These are phyloP conservation scores for Microcebus ravelobensis DNA, from an alignment of 2,113 vertebrate genomes.

Conservation along the genomic window DNA sequence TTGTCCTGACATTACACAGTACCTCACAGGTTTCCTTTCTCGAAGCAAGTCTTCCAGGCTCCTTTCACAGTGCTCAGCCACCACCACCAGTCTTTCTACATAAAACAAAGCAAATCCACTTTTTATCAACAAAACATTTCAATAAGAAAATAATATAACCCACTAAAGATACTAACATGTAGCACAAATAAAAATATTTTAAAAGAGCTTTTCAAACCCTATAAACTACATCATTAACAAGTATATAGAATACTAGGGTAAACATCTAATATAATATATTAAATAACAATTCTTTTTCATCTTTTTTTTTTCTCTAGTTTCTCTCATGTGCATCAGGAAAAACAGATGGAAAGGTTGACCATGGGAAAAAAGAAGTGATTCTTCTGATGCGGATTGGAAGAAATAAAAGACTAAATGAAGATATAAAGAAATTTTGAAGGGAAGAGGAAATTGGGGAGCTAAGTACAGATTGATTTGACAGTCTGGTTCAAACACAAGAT, in stretches of 20 bases:
- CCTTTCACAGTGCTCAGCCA: slow-evolving; percentile 94
- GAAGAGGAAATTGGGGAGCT: not conserved
- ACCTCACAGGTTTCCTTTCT: slow-evolving; percentile 91
- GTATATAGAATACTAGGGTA: not conserved
- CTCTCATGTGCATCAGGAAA: not conserved
- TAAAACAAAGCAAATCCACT: slow-evolving; percentile 26
- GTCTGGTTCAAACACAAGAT: not conserved
- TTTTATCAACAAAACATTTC: slow-evolving; percentile 12
- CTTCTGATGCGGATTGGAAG: slow-evolving; percentile 8
- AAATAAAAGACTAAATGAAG: slow-evolving; percentile 13
- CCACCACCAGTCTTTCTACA: slow-evolving; percentile 96
- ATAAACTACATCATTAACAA: not conserved
- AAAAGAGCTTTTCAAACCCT: slow-evolving; percentile 16
- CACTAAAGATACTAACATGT: not conserved
- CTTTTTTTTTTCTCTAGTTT: slow-evolving; percentile 20
- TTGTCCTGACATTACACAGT: slow-evolving; percentile 35
- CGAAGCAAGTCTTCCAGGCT: slow-evolving; percentile 92
- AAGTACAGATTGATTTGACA: not conserved
- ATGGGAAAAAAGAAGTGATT: slow-evolving; percentile 22
- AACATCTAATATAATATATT: not conserved
- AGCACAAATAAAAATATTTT: not conserved
- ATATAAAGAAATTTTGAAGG: not conserved
- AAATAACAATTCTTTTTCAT: not conserved
- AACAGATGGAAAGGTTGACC: slow-evolving; percentile 8
- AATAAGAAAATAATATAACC: slow-evolving; percentile 4